Evolutionary conservation across 1,140 invertebrate species (phyloP).

Genomic region (Bemisia tabaci): DNA sequence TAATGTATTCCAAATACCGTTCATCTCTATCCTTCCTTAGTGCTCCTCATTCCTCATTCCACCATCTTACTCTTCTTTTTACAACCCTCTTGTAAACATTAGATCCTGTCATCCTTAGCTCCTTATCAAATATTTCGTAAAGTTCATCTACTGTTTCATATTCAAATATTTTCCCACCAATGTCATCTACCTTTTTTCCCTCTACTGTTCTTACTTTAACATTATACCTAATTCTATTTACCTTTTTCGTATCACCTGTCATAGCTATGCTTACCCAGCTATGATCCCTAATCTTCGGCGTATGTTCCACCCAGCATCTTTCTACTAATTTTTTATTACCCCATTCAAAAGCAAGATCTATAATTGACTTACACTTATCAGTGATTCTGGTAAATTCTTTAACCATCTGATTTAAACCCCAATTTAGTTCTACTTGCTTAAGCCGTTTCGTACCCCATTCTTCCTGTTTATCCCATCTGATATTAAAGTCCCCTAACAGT

Average conservation of each 20-base stretch:
- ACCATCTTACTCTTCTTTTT: neutral
- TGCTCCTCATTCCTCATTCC: neutral
- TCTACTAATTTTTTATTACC: neutral
- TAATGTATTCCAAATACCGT: neutral
- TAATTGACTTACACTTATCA: neutral
- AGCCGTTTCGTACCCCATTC: neutral
- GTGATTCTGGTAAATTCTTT: neutral
- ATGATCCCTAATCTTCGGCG: neutral
- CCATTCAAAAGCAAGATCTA: neutral
- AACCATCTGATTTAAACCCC: neutral
- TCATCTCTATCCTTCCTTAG: neutral
- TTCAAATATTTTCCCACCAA: neutral
- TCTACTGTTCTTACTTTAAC: neutral
- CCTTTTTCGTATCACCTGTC: neutral
- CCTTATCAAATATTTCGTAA: neutral
- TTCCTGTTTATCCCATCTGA: neutral
- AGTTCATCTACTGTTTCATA: neutral
- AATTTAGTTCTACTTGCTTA: neutral
- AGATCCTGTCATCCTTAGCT: neutral
- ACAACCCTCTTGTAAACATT: neutral
- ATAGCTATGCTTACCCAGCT: neutral
- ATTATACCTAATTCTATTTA: neutral
- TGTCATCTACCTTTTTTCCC: neutral
- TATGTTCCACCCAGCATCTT: neutral
- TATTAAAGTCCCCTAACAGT: neutral